phyloP scores from a whole-genome alignment of 2,113 vertebrate genomes.

The Aptenodytes patagonicus region DNA sequence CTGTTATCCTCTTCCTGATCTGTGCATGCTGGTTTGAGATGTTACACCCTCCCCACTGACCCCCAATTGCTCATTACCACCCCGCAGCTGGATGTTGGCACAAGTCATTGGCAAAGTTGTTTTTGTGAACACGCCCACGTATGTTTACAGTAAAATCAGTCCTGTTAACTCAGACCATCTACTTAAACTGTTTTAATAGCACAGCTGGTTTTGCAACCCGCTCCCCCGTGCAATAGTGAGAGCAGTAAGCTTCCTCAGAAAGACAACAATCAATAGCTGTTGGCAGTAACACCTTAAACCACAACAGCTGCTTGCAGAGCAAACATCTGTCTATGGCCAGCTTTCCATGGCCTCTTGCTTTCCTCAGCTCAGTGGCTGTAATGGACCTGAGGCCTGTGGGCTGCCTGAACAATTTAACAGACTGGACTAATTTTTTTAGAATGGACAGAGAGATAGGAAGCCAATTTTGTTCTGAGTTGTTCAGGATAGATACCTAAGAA shows the following conservation, averaged over 20 bases:
- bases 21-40: not conserved
- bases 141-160: not conserved
- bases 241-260: not conserved
- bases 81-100: not conserved
- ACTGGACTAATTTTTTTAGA: not conserved
- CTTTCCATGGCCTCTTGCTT: not conserved
- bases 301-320: not conserved
- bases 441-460: not conserved
- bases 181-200: not conserved
- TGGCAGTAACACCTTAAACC: not conserved
- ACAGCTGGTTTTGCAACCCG: not conserved
- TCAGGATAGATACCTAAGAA: not conserved
- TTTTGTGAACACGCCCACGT: not conserved
- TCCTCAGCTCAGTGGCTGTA: not conserved
- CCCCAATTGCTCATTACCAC: not conserved
- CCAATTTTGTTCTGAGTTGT: not conserved
- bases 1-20: not conserved
- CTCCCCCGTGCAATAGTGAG: not conserved
- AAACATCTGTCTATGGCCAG: not conserved
- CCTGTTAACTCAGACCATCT: not conserved
- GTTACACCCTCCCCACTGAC: not conserved
- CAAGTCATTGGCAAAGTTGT: not conserved
- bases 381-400: not conserved
- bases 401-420: not conserved
- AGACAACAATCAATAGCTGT: not conserved